These are phyloP conservation scores for Osmoderma eremita DNA, from an alignment of 2,888 invertebrate genomes.

Conservation along the genomic window DNA sequence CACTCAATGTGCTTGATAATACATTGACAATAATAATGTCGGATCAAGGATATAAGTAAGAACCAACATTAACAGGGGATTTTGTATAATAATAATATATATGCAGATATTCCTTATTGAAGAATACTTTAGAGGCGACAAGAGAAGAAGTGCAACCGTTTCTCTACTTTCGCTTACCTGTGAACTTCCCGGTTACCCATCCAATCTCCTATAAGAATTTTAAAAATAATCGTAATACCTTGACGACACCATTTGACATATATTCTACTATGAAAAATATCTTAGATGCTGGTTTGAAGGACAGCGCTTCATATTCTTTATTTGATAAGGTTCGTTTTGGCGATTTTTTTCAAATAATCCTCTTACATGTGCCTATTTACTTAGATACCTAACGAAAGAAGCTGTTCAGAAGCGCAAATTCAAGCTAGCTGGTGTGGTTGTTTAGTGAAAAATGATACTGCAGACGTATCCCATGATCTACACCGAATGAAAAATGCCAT, in stretches of 20 bases:
- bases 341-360: too few species aligned
- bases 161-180: slow-evolving; percentile 82
- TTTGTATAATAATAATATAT: neutral
- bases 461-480: neutral
- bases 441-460: slow-evolving; percentile 59
- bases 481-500: neutral
- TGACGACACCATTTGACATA: slow-evolving; percentile 91
- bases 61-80: neutral
- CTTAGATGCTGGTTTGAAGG: slow-evolving; percentile 64
- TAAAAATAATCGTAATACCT: slow-evolving; percentile 71
- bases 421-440: slow-evolving; percentile 97
- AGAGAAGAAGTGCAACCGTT: slow-evolving; percentile 91
- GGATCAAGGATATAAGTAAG: slow-evolving; percentile 88
- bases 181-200: slow-evolving; percentile 71
- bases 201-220: slow-evolving; percentile 72
- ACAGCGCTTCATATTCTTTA: slow-evolving; percentile 69
- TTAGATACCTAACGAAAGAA: slow-evolving; percentile 77
- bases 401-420: slow-evolving; percentile 88
- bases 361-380: neutral
- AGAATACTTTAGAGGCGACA: slow-evolving; percentile 89
- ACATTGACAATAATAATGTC: slow-evolving; percentile 90
- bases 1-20: slow-evolving; percentile 74
- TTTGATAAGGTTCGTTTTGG: slow-evolving; percentile 56
- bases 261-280: slow-evolving; percentile 81
- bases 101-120: slow-evolving; percentile 78